Percentiles rank a stretch among this genome's conserved stretches.
phyloP scores from a whole-genome alignment of 2,888 invertebrate genomes.

The Xestia ashworthii region DNA sequence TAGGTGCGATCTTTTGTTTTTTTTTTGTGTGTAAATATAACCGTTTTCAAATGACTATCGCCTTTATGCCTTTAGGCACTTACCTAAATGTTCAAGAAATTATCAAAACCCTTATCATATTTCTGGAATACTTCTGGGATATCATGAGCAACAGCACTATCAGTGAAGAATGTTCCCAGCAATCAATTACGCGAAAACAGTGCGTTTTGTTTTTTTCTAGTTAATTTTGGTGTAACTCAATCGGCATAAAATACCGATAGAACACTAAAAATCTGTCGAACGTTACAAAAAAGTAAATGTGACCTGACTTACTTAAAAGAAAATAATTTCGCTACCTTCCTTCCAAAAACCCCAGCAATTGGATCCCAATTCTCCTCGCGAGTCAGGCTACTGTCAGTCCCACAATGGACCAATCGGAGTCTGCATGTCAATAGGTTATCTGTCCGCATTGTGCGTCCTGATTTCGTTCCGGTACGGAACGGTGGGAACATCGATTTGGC shows the following conservation, averaged over 20 bases:
- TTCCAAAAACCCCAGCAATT: slow-evolving; percentile 14
- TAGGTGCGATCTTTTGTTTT: not conserved
- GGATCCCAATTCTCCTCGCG: slow-evolving; percentile 17
- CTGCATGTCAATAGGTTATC: slow-evolving; percentile 49
- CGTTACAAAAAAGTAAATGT: not conserved
- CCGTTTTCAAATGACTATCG: not conserved
- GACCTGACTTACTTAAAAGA: not conserved
- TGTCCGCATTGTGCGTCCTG: slow-evolving; percentile 25
- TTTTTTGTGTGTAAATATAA: not conserved
- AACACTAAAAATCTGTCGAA: not conserved
- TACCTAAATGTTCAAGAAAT: not conserved
- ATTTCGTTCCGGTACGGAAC: slow-evolving; percentile 34
- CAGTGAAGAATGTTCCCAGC: not conserved
- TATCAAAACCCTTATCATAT: not conserved
- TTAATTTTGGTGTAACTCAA: not conserved
- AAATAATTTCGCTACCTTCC: not conserved
- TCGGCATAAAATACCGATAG: not conserved
- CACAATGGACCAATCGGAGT: slow-evolving; percentile 50
- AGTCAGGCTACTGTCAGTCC: slow-evolving; percentile 14
- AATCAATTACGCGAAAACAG: not conserved
- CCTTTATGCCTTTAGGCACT: not conserved
- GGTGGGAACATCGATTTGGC: slow-evolving; percentile 6
- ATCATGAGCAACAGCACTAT: not conserved
- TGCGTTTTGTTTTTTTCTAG: not conserved
- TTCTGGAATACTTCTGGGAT: not conserved